Evolutionary conservation across 2,797 vertebrate species (phyloP), one percentile per base, ranked within the genome.

Genomic region (Rhinella marina): DNA sequence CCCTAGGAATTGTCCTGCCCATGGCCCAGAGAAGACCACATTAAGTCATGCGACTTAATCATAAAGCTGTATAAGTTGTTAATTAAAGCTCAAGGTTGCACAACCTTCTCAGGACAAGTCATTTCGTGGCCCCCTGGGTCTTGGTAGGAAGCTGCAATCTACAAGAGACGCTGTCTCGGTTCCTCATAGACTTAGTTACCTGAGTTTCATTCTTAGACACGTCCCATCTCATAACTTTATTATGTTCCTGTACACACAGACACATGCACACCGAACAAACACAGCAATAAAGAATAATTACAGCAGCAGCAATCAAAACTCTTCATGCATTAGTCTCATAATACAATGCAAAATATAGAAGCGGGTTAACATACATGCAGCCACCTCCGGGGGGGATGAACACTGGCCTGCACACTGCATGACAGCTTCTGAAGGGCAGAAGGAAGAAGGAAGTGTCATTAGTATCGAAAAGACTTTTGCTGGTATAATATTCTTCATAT

Each of bases 401-500:
- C 88, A 73, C 88, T 89, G 85, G 88, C 88, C 32, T 89, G 88
- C 75, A 89, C 85, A 73, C 88, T 89, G 88, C 88, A 89, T 89
- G 88, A 89, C 88, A 89, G 85, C 85, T 89, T 89, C 88, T 89
- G 85, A 88, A 84, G 87, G 81, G 81, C 87, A 85, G 87, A 86
- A 85, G 81, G 81, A 86, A 89, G 85, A 89, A 89, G 88, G 57
- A 89, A 89, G 78, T 80, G 70, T 86, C 73, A 84, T 89, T 89
- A 89, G 85, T 87, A 86, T 54, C 14, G 72, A 54, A 70, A 84
- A 86, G 59, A 88, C 62, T 86, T 85, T 32, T 41, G 41, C 41
- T 78, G 54, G 68, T 89, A 52, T 77, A 76, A 86, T 80, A 85
- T 41, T 66, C 62, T 75, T 81, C 82, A 81, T n/a, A 72, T 59